A percentile compares a stretch with the other conserved stretches of the same genome.
Evolutionary conservation across 2,113 vertebrate species (phyloP).

Genomic region (Pungitius pungitius): DNA sequence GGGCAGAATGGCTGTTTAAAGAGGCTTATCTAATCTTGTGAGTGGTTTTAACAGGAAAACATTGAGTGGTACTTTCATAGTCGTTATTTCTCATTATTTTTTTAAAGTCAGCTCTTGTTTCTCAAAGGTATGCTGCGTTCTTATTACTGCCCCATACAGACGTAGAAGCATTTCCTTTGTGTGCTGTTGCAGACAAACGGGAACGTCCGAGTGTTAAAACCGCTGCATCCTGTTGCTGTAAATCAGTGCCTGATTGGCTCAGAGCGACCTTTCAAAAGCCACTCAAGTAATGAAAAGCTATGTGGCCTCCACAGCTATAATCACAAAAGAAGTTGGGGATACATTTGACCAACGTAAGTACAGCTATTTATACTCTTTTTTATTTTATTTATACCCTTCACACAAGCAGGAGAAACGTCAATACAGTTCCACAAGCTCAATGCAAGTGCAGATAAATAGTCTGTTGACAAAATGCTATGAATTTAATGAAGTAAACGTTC

Average conservation of each 20-base stretch:
- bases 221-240: neutral
- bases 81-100: neutral
- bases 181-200: neutral
- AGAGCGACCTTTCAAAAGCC: slow-evolving; percentile 30
- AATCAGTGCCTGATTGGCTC: slow-evolving; percentile 26
- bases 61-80: neutral
- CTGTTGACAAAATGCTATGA: neutral
- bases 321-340: neutral
- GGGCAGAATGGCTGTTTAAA: neutral
- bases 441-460: neutral
- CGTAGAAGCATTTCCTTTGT: neutral
- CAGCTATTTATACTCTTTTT: neutral
- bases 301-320: slow-evolving; percentile 5
- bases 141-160: neutral
- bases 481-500: neutral
- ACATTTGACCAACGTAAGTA: neutral
- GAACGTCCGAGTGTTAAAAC: neutral
- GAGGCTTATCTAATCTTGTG: neutral
- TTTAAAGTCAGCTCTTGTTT: neutral
- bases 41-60: neutral
- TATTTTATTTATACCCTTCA: neutral
- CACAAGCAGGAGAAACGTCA: neutral
- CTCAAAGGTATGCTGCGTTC: neutral
- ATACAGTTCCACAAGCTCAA: neutral
- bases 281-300: neutral